Evolutionary conservation across 53 echinoderm and acorn worm genomes (phyloP).

Genomic region (Crossaster papposus): DNA sequence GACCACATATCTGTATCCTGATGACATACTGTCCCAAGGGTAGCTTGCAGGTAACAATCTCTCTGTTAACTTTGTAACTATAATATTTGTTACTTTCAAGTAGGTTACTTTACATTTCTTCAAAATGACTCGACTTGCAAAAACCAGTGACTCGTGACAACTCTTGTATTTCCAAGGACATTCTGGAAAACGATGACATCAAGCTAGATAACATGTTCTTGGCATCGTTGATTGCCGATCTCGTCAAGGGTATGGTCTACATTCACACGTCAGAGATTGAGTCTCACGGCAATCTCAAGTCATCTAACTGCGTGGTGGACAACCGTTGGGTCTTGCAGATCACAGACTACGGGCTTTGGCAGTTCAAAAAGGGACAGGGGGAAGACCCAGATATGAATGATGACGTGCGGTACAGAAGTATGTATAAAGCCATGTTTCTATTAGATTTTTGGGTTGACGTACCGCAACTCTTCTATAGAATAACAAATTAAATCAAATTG

Average conservation of each 20-base stretch:
- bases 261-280: conserved; percentile 85
- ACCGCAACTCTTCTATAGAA: too few species aligned
- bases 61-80: too few species aligned
- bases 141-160: background rate
- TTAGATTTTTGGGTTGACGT: too few species aligned
- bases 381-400: conserved; percentile 81
- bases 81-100: too few species aligned
- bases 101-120: too few species aligned
- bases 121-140: too few species aligned
- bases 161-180: conserved; percentile 64
- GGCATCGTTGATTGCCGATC: conserved; percentile 94
- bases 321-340: conserved; percentile 97
- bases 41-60: conserved; percentile 96
- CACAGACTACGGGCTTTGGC: conserved; percentile 95
- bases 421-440: too few species aligned
- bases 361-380: conserved; percentile 84
- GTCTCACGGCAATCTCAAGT: conserved; percentile 94
- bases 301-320: conserved; percentile 98
- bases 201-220: conserved; percentile 96
- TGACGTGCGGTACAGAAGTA: conserved; percentile 74
- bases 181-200: conserved; percentile 97
- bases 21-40: conserved; percentile 98
- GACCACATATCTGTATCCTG: conserved; percentile 89
- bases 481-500: too few species aligned
- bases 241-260: conserved; percentile 93